These are phyloP conservation scores for Cyrtorhinus lividipennis DNA, from an alignment of 1,140 invertebrate species.

Conservation along the genomic window DNA sequence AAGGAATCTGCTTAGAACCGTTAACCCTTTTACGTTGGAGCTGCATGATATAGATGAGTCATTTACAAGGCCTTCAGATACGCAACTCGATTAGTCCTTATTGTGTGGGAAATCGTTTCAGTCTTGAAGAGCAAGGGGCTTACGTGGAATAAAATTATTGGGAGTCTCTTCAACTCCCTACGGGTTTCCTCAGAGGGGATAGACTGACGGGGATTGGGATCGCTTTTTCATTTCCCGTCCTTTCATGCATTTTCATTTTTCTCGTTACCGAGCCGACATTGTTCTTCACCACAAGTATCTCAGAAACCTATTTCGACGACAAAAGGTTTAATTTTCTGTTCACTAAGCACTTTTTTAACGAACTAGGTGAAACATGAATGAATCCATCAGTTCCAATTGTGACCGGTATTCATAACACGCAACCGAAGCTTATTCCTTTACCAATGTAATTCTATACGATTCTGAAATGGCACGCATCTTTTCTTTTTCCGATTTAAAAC, in stretches of 20 bases:
- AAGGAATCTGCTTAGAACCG: conserved; percentile 6
- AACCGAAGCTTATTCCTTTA: too few species aligned
- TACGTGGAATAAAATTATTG: conserved; percentile 5
- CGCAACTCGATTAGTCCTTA: conserved; percentile 2
- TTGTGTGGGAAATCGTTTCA: conserved; percentile 6
- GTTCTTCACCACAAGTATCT: too few species aligned
- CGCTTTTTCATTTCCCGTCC: background rate
- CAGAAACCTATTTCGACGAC: too few species aligned
- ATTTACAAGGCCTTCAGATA: conserved; percentile 1
- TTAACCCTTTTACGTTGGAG: conserved; percentile 1
- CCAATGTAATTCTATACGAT: too few species aligned
- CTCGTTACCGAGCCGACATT: too few species aligned
- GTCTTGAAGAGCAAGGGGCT: background rate
- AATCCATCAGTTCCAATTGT: too few species aligned
- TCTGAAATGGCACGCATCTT: too few species aligned
- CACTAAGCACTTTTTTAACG: too few species aligned
- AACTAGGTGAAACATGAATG: too few species aligned
- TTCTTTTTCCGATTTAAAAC: too few species aligned
- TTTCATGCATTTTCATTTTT: background rate
- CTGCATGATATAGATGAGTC: conserved; percentile 8
- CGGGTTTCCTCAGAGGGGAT: background rate
- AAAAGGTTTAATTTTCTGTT: too few species aligned
- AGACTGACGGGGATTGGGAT: background rate
- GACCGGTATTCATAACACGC: too few species aligned
- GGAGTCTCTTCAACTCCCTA: background rate